Evolutionary conservation across 2,888 invertebrate genomes (phyloP).

Genomic region (Holacanthella duospinosa): DNA sequence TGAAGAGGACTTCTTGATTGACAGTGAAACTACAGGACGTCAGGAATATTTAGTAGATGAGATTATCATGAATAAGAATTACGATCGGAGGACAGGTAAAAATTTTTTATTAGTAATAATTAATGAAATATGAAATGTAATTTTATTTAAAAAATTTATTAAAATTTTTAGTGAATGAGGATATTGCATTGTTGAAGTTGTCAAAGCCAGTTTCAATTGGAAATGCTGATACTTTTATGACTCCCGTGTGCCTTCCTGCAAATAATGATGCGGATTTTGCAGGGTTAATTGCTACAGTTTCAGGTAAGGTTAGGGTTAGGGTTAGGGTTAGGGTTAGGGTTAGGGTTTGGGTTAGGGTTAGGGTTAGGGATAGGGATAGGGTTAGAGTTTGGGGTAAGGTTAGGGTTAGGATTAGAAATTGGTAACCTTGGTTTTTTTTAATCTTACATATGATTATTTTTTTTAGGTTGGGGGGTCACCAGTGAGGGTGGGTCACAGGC

Average conservation of each 20-base stretch:
- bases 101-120: too few species aligned
- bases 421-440: too few species aligned
- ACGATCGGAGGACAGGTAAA: constrained; percentile 18
- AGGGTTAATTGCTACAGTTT: constrained; percentile 26
- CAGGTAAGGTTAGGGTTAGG: too few species aligned
- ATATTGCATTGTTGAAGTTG: constrained; percentile 33
- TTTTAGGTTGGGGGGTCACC: constrained; percentile 10
- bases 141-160: background rate
- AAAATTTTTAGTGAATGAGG: constrained; percentile 24
- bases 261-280: constrained; percentile 25
- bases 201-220: constrained; percentile 19
- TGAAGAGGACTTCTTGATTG: constrained; percentile 29
- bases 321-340: too few species aligned
- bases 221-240: constrained; percentile 17
- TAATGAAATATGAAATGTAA: background rate
- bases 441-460: background rate
- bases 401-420: too few species aligned
- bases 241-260: constrained; percentile 35
- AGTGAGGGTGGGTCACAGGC: constrained; percentile 21
- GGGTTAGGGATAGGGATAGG: too few species aligned
- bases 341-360: too few species aligned
- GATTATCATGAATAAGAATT: constrained; percentile 29
- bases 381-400: too few species aligned
- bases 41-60: constrained; percentile 8
- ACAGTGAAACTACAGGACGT: constrained; percentile 9